These are phyloP conservation scores for Holcopasites calliopsidis DNA, from an alignment of 1,140 invertebrate species.

Conservation along the genomic window DNA sequence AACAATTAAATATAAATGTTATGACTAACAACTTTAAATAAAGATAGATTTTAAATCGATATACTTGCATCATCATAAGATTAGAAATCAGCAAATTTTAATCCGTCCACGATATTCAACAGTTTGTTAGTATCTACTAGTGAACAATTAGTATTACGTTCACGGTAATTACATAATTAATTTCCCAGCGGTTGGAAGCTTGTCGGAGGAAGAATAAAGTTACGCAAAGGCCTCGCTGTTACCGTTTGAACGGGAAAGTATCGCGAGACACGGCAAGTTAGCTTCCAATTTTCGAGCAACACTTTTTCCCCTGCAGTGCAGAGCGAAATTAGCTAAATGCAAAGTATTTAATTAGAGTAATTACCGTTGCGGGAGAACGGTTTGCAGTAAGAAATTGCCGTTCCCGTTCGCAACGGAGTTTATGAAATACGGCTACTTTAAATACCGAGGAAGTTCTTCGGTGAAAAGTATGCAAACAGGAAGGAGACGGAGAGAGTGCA, in stretches of 20 bases:
- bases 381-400: background rate
- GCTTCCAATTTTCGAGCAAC: background rate
- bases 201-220: background rate
- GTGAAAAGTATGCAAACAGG: background rate
- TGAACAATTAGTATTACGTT: too few relatives aligned
- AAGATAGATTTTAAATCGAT: too few relatives aligned
- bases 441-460: background rate
- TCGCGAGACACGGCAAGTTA: too few relatives aligned
- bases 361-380: background rate
- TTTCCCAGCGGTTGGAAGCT: too few relatives aligned
- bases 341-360: conserved; percentile 25
- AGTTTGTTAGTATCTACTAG: too few relatives aligned
- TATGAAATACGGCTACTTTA: conserved; percentile 3
- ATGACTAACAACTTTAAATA: too few relatives aligned
- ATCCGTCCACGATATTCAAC: too few relatives aligned
- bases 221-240: background rate
- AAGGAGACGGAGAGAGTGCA: too few relatives aligned
- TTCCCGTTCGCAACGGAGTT: background rate
- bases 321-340: conserved; percentile 3
- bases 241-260: background rate
- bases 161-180: too few relatives aligned
- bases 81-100: too few relatives aligned
- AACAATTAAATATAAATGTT: too few relatives aligned
- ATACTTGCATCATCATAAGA: too few relatives aligned
- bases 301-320: background rate